A percentile compares a stretch with the other conserved stretches of the same genome.
Evolutionary conservation across 2,797 vertebrate species (phyloP).

Genomic region (Sebastiscus albofasciatus): DNA sequence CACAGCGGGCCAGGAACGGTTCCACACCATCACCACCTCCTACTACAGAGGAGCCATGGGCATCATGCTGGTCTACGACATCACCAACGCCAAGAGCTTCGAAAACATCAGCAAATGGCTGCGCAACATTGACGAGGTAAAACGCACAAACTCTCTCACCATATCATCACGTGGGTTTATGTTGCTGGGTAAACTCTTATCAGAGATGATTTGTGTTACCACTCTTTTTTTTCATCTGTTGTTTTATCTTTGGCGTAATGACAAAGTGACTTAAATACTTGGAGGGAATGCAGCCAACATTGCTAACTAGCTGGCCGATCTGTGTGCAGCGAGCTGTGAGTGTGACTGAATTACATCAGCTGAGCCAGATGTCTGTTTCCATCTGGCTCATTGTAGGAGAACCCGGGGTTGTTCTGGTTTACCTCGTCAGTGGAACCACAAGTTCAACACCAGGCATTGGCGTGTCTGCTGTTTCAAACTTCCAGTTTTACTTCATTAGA

Average conservation of each 20-base stretch:
- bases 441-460: background rate
- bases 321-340: slow-evolving; percentile 14
- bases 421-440: background rate
- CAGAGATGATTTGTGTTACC: background rate
- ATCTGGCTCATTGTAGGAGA: background rate
- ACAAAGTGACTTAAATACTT: background rate
- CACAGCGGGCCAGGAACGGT: slow-evolving; percentile 96
- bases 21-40: slow-evolving; percentile 99
- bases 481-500: background rate
- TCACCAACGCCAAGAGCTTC: slow-evolving; percentile 99
- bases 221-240: background rate
- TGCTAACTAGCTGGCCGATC: slow-evolving; percentile 8
- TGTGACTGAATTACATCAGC: slow-evolving; percentile 34
- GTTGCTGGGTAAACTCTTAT: background rate
- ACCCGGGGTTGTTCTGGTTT: background rate
- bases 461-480: background rate
- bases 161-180: background rate
- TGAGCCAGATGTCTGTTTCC: slow-evolving; percentile 24
- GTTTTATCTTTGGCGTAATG: slow-evolving; percentile 5
- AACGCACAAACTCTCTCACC: background rate
- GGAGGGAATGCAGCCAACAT: background rate
- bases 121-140: slow-evolving; percentile 98
- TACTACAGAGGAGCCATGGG: slow-evolving; percentile 99
- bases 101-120: slow-evolving; percentile 99
- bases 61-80: slow-evolving; percentile 99